Conservation (phyloP, 2,888 invertebrate species). For the Acleris emargana region DNA sequence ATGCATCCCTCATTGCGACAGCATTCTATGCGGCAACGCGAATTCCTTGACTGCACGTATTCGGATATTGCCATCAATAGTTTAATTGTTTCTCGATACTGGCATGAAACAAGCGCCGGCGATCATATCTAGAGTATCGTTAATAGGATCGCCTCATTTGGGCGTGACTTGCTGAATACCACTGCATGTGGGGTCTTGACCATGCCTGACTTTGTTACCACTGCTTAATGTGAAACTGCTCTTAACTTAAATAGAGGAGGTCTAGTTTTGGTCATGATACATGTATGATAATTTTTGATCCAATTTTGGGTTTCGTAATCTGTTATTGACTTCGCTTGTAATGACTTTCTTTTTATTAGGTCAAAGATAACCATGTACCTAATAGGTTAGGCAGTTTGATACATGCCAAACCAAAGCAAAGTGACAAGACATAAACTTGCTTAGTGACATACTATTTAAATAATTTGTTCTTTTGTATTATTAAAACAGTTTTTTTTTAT, state of each 20-base stretch:
- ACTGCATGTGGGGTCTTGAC: conserved; percentile 69
- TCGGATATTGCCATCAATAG: conserved; percentile 29
- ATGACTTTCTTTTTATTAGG: too few species aligned
- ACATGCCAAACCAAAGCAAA: too few species aligned
- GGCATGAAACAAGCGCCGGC: conserved; percentile 47
- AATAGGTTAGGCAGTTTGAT: too few species aligned
- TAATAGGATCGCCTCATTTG: conserved; percentile 75
- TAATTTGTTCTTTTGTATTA: too few species aligned
- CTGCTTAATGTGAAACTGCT: not conserved
- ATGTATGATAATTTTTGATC: conserved; percentile 11
- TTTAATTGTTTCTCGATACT: conserved; percentile 35
- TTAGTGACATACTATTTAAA: too few species aligned
- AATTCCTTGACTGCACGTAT: conserved; percentile 10
- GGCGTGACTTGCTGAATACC: conserved; percentile 67
- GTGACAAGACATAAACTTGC: too few species aligned
- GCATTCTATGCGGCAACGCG: too few species aligned
- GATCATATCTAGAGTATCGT: conserved; percentile 60
- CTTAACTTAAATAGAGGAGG: not conserved
- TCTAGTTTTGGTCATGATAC: conserved; percentile 1
- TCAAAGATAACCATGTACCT: too few species aligned
- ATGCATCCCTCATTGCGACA: too few species aligned
- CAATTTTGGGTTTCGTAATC: not conserved
- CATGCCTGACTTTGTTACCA: conserved; percentile 25
- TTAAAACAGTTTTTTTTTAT: too few species aligned
- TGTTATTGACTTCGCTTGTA: not conserved